Percentiles rank a stretch among this genome's conserved stretches.
Evolutionary conservation across 2,797 vertebrate genomes (phyloP).

Genomic region (Erpetoichthys calabaricus): DNA sequence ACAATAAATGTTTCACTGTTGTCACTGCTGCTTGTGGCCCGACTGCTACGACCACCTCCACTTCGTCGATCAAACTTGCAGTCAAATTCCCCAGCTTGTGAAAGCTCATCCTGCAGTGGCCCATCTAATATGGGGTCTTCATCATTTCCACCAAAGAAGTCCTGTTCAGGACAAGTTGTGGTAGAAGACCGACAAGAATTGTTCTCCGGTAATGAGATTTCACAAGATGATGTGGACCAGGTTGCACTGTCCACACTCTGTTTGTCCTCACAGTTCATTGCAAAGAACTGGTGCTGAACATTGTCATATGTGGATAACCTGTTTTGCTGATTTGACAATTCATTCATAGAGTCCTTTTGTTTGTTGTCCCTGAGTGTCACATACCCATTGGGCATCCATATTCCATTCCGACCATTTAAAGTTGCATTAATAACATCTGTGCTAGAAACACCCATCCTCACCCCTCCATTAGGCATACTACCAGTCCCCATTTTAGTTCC

Average conservation of each 20-base stretch:
- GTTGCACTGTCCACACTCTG: slow-evolving; percentile 95
- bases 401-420: slow-evolving; percentile 42
- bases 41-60: slow-evolving; percentile 53
- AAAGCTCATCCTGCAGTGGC: slow-evolving; percentile 42
- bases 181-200: slow-evolving; percentile 90
- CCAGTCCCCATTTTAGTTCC: slow-evolving; percentile 91
- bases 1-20: slow-evolving; percentile 65
- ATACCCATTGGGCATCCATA: slow-evolving; percentile 68
- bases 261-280: slow-evolving; percentile 77
- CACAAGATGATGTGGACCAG: slow-evolving; percentile 94
- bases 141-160: slow-evolving; percentile 69
- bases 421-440: slow-evolving; percentile 49
- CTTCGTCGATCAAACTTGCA: slow-evolving; percentile 51
- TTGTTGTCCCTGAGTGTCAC: slow-evolving; percentile 75
- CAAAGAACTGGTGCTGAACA: slow-evolving; percentile 76
- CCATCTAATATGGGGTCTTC: slow-evolving; percentile 71
- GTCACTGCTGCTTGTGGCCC: slow-evolving; percentile 75
- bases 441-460: slow-evolving; percentile 70
- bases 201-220: slow-evolving; percentile 90
- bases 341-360: slow-evolving; percentile 43
- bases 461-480: slow-evolving; percentile 56
- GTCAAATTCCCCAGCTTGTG: slow-evolving; percentile 42
- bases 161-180: slow-evolving; percentile 89
- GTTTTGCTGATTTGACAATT: slow-evolving; percentile 63
- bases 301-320: slow-evolving; percentile 94